Evolutionary conservation across 2,888 invertebrate genomes (phyloP).

Genomic region (Dorcus parallelipipedus): DNA sequence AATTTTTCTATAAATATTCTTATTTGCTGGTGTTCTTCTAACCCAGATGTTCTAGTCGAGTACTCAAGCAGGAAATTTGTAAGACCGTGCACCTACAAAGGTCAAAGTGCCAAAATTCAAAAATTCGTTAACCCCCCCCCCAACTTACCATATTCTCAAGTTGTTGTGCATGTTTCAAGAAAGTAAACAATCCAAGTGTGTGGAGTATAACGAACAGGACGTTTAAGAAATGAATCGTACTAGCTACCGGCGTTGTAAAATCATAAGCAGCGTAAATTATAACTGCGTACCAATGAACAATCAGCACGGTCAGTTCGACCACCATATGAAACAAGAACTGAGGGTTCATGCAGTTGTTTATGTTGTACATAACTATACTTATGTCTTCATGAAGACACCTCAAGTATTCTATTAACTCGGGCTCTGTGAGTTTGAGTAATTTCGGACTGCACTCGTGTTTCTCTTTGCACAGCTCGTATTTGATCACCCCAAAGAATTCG

Average conservation of each 20-base stretch:
- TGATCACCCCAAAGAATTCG: slow-evolving; percentile 39
- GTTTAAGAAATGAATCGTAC: slow-evolving; percentile 40
- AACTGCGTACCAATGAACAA: slow-evolving; percentile 46
- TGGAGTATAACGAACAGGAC: slow-evolving; percentile 41
- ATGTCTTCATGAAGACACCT: slow-evolving; percentile 44
- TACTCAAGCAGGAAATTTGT: slow-evolving; percentile 43
- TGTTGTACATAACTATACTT: slow-evolving; percentile 37
- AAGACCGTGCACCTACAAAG: slow-evolving; percentile 40
- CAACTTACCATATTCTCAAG: slow-evolving; percentile 44
- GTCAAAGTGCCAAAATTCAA: background rate
- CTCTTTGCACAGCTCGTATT: slow-evolving; percentile 37
- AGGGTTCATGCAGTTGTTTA: slow-evolving; percentile 42
- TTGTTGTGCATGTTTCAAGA: slow-evolving; percentile 42
- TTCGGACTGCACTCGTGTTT: slow-evolving; percentile 31
- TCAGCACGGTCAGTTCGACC: slow-evolving; percentile 41
- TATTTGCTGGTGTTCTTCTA: slow-evolving; percentile 44
- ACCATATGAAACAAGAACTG: slow-evolving; percentile 41
- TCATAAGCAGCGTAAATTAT: slow-evolving; percentile 42
- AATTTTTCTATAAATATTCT: slow-evolving; percentile 45
- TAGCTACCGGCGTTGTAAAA: slow-evolving; percentile 35
- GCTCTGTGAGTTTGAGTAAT: slow-evolving; percentile 27
- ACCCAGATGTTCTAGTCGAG: slow-evolving; percentile 39
- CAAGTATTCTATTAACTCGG: slow-evolving; percentile 41
- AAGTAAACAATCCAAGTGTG: slow-evolving; percentile 39
- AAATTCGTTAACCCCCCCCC: background rate